Evolutionary conservation across 2,797 vertebrate genomes (phyloP).

Genomic region (Podargus strigoides): DNA sequence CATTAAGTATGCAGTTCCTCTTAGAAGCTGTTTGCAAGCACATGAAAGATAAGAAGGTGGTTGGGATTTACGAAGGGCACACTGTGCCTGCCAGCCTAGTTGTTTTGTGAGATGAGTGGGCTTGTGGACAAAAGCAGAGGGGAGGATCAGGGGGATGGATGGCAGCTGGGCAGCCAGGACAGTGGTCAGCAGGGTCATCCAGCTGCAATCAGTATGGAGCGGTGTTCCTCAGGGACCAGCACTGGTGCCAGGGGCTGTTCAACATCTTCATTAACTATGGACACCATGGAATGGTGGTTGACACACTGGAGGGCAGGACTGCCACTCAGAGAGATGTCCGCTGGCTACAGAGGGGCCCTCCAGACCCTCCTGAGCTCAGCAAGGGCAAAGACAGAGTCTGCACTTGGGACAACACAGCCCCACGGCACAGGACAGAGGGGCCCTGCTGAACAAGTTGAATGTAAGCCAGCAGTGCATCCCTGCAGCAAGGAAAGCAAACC

Average conservation of each 20-base stretch:
- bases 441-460: background rate
- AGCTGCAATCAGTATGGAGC: background rate
- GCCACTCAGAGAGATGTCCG: background rate
- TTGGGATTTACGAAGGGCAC: background rate
- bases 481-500: background rate
- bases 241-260: background rate
- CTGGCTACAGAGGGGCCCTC: background rate
- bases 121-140: background rate
- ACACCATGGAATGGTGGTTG: too few species aligned
- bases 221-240: background rate
- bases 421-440: background rate
- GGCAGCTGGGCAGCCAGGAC: background rate
- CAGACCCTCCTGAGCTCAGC: background rate
- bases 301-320: background rate
- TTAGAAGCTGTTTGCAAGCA: background rate
- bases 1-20: background rate
- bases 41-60: background rate
- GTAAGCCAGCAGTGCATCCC: background rate
- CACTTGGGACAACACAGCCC: background rate
- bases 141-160: accelerated
- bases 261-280: background rate
- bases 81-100: background rate
- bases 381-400: background rate
- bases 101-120: background rate
- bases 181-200: background rate